Base-by-base conservation (phyloP, 2,797 vertebrate genomes). In the Diplodus puntazzo region DNA sequence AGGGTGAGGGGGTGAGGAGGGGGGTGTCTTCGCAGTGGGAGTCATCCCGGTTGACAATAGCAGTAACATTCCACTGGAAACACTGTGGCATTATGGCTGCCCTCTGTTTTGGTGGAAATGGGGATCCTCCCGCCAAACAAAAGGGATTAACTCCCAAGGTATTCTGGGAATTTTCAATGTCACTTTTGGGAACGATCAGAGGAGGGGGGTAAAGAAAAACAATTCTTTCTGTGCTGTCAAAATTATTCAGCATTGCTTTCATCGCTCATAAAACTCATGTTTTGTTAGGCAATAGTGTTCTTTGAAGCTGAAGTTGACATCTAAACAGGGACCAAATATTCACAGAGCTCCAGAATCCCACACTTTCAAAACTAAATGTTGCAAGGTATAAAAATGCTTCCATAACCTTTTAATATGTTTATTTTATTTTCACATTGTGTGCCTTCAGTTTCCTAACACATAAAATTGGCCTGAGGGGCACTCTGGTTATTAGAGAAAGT, bases 41-140 rank as follows among this genome's bases (percentile, higher is more conserved):
- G 89, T 91, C 88, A 81, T 73, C 75, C 73, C 52, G 66, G 30
- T 49, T 20, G 65, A 92, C 90, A 93, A 94, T 87, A 80, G 89
- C 83, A 30, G 79, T 60, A 66, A 88, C 91, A 93, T 94, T 93
- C 91, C 90, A 83, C 61, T 90, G 89, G 81, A 87, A 90, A 93
- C 90, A 92, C 87, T 91, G 91, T 75, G 86, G 85, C 85, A 88
- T 87, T 90, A 86, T 88, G 86, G 80, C 89, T 25, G 79, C 63
- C 14, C 57, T 67, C 48, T 68, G 77, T 79, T 79, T 72, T 61
- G 55, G 46, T 72, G 42, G 54, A 58, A 79, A 69, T 59, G 55
- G 69, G 62, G 49, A 79, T 79, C 62, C 69, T 78, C 76, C 61
- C 30, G 20, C 17, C 20, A 1, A 59, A 79, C 55, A 79, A 79